Base-by-base conservation (phyloP, 2,797 vertebrate genomes). In the Chloroceryle amazona region DNA sequence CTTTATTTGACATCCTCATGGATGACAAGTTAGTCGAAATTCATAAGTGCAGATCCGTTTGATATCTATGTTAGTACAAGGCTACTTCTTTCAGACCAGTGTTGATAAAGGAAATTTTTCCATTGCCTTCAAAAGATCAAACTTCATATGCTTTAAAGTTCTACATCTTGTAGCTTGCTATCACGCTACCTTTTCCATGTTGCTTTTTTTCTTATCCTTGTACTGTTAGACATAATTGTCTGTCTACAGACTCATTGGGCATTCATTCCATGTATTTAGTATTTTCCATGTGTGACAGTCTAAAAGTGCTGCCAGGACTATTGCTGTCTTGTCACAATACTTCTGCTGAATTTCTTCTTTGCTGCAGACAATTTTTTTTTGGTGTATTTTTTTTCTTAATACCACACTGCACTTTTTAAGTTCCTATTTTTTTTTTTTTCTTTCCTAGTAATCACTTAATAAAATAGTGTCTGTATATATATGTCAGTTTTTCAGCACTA, bases 181-280 rank as follows among this genome's bases (percentile, higher is more conserved):
- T 57, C 58, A 51, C 14, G 15, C 10, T 55, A 28, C 1, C 5
- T 73, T 58, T 90, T 87, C 31, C 6, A 9, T 81, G 37, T 37
- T 73, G 16, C 9, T 29, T 89, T 93, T 35, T 83, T n/a, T 39
- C 25, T 89, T 61, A 71, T 71, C 35, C 47, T 28, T 76, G 33
- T 90, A 80, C 19, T 63, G 25, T 62, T 85, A 87, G 68, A 80
- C 42, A 8, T 73, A 94, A 78, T n/a, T 57, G 26, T 74, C 42
- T 90, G 21, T 92, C 85, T 94, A 1, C 61, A 71, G 49, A 66
- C 35, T 78, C 47, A 65, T 29, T 86, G 76, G 58, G 70, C 55
- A 86, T 94, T 68, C 51, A 57, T 95, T 90, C 72, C 33, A 73
- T 54, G 52, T 91, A 71, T 68, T 96, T 81, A 95, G 55, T 81